Conservation (phyloP, 2,113 vertebrate genomes). For the Pycnonotus jocosus region DNA sequence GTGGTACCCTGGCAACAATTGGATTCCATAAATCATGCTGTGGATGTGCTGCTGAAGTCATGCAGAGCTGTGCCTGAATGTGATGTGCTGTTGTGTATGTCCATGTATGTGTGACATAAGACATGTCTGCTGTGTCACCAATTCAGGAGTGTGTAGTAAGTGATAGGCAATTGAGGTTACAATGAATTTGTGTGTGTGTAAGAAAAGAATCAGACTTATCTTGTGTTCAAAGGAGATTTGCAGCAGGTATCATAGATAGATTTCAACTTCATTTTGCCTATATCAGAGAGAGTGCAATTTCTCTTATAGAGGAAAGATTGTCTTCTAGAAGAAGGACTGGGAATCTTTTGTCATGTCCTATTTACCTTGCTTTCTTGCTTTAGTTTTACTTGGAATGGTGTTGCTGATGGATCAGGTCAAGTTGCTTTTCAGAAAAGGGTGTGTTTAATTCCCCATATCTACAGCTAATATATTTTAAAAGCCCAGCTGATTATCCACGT, state of each 20-base stretch:
- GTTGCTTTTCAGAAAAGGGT: neutral
- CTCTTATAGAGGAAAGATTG: neutral
- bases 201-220: neutral
- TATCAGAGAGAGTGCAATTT: neutral
- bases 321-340: neutral
- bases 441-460: neutral
- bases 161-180: neutral
- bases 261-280: neutral
- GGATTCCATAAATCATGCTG: neutral
- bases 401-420: neutral
- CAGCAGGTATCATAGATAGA: neutral
- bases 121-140: neutral
- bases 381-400: neutral
- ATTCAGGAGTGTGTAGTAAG: neutral
- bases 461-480: neutral
- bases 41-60: neutral
- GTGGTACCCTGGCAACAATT: neutral
- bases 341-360: neutral
- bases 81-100: neutral
- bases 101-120: neutral
- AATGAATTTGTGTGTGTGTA: accelerated
- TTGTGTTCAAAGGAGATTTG: neutral
- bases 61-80: neutral
- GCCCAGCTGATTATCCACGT: neutral
- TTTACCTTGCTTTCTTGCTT: neutral